These are phyloP conservation scores for Oreortyx pictus DNA, from an alignment of 2,797 vertebrate genomes.

Conservation along the genomic window DNA sequence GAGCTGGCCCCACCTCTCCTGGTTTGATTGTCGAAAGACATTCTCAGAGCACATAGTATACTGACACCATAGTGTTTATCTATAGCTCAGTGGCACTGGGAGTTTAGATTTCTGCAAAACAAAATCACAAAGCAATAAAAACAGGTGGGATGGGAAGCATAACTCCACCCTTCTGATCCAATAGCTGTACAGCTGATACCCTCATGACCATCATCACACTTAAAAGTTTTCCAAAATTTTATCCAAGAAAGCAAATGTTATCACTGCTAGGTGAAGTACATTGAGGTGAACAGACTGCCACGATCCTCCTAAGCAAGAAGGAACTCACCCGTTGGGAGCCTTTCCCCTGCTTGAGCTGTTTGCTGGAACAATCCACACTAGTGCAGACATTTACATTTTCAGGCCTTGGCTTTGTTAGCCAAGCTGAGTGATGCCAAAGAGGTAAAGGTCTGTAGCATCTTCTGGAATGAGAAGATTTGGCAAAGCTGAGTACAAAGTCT, in stretches of 20 bases:
- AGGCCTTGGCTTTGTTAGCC: neutral
- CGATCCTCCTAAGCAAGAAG: neutral
- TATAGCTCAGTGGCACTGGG: neutral
- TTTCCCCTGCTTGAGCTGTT: neutral
- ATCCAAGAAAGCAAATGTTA: neutral
- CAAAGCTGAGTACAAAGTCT: neutral
- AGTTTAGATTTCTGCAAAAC: constrained; percentile 39
- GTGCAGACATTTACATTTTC: neutral
- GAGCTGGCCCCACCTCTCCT: neutral
- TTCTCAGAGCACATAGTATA: neutral
- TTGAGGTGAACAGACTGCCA: neutral
- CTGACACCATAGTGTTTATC: neutral
- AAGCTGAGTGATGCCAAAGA: neutral
- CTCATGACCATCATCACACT: neutral
- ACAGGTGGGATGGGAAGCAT: neutral
- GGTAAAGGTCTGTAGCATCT: neutral
- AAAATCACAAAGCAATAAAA: constrained; percentile 4
- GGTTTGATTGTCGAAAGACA: constrained; percentile 23
- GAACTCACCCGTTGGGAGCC: neutral
- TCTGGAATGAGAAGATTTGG: neutral
- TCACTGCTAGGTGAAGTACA: accelerated
- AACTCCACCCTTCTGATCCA: neutral
- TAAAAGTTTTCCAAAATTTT: neutral
- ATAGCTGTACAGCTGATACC: neutral
- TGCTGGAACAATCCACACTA: neutral